Evolutionary conservation across 92 coral and sea anemone species (phyloP).

Genomic region (Metridium senile): DNA sequence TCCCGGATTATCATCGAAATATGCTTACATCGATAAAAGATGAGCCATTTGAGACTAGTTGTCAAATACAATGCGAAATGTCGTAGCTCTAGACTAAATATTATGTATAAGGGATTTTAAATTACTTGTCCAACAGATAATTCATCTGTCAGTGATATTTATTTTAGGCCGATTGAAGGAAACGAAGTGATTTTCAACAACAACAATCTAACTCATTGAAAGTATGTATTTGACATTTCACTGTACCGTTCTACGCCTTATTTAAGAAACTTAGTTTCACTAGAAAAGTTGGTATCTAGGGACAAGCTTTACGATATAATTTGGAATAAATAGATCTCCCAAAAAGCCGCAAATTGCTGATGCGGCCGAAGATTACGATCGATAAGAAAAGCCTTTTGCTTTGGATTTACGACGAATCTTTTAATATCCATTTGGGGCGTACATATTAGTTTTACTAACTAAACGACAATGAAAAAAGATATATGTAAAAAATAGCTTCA

Average conservation of each 20-base stretch:
- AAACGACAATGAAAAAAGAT: conserved; percentile 1
- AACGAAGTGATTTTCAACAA: neutral
- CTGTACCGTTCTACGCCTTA: neutral
- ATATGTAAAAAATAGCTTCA: conserved; percentile 1
- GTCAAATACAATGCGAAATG: neutral
- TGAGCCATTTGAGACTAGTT: neutral
- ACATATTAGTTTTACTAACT: conserved; percentile 33
- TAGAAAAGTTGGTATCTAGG: neutral
- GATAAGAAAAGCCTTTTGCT: conserved; percentile 22
- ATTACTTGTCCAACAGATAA: conserved; percentile 22
- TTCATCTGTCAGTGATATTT: conserved; percentile 23
- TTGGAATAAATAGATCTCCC: conserved; percentile 11
- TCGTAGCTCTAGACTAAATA: conserved; percentile 15
- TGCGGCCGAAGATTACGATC: conserved; percentile 18
- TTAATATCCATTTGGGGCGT: conserved; percentile 27
- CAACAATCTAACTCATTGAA: neutral
- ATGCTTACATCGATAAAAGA: neutral
- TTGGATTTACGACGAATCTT: neutral
- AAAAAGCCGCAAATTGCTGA: conserved; percentile 53
- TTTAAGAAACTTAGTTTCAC: neutral
- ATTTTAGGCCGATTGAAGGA: conserved; percentile 8
- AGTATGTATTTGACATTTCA: neutral
- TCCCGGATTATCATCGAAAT: too few relatives aligned
- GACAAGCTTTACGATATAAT: conserved; percentile 31
- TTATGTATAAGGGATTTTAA: conserved; percentile 10